Percentiles rank a stretch among this genome's conserved stretches.
Evolutionary conservation across 2,888 invertebrate genomes (phyloP).

Genomic region (Netelia inedita): DNA sequence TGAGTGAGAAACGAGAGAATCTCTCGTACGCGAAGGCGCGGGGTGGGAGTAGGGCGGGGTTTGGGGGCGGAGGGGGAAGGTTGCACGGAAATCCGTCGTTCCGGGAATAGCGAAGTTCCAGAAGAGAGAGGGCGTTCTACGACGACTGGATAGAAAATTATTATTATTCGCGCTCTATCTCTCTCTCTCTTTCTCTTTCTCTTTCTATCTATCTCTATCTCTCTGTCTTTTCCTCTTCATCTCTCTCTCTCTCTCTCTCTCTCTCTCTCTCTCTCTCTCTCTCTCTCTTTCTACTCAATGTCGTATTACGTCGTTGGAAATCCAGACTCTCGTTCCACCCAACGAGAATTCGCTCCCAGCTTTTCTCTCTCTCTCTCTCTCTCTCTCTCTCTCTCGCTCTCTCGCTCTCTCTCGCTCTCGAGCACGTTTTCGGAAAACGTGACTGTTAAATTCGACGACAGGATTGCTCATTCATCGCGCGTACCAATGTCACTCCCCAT

Average conservation of each 20-base stretch:
- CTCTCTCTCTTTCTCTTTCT: neutral
- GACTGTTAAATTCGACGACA: conserved; percentile 58
- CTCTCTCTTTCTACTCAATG: conserved; percentile 6
- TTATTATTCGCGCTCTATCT: conserved; percentile 23
- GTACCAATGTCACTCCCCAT: conserved; percentile 33
- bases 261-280: neutral
- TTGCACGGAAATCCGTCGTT: conserved; percentile 57
- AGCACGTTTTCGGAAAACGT: conserved; percentile 60
- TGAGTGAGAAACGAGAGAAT: conserved; percentile 12
- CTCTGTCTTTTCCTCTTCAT: neutral
- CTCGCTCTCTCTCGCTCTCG: neutral
- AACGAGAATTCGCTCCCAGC: conserved; percentile 17
- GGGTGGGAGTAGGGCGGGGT: neutral
- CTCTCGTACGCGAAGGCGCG: neutral
- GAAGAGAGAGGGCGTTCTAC: conserved; percentile 26
- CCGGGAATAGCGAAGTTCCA: conserved; percentile 47
- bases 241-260: neutral
- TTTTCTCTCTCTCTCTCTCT: conserved; percentile 2
- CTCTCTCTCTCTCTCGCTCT: neutral
- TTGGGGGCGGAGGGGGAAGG: neutral
- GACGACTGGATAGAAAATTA: conserved; percentile 56
- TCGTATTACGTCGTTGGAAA: conserved; percentile 32
- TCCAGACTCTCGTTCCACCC: conserved; percentile 50
- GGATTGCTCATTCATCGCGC: conserved; percentile 58
- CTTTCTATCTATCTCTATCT: conserved; percentile 14